Evolutionary conservation across 2,888 invertebrate genomes (phyloP).

Genomic region (Timema podura): DNA sequence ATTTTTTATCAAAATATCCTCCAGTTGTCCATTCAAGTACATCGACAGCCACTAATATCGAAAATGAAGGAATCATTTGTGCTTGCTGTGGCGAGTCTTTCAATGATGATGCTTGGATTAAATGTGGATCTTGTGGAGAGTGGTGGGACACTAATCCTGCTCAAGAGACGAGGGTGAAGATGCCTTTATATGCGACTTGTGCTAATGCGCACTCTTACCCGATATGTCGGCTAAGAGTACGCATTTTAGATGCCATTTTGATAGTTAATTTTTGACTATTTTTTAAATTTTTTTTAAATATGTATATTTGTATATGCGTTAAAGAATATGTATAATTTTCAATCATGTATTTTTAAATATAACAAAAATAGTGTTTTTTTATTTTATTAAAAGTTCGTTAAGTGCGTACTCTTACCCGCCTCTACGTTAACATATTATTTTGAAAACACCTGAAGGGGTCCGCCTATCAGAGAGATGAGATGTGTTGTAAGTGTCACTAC

Average conservation of each 20-base stretch:
- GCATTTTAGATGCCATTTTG: not conserved
- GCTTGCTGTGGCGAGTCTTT: too few relatives aligned
- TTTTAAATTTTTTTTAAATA: not conserved
- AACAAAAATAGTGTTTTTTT: not conserved
- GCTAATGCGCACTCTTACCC: not conserved
- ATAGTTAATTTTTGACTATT: not conserved
- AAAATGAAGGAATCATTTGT: too few relatives aligned
- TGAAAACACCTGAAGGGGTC: not conserved
- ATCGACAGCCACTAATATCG: too few relatives aligned
- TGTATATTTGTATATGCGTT: not conserved
- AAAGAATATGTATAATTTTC: not conserved
- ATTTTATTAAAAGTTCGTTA: not conserved
- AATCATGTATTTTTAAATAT: not conserved
- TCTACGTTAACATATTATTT: not conserved
- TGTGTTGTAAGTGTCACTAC: too few relatives aligned
- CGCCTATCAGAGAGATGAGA: too few relatives aligned
- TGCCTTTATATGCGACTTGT: too few relatives aligned
- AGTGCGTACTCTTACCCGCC: conserved; percentile 10
- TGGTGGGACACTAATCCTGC: not conserved
- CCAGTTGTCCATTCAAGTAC: too few relatives aligned
- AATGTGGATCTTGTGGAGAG: conserved; percentile 4
- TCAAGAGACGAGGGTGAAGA: too few relatives aligned
- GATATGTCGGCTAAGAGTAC: not conserved
- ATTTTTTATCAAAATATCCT: too few relatives aligned
- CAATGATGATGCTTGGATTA: not conserved